Conservation (phyloP, 1,140 invertebrate genomes). For the Pemphigus obesinymphae region DNA sequence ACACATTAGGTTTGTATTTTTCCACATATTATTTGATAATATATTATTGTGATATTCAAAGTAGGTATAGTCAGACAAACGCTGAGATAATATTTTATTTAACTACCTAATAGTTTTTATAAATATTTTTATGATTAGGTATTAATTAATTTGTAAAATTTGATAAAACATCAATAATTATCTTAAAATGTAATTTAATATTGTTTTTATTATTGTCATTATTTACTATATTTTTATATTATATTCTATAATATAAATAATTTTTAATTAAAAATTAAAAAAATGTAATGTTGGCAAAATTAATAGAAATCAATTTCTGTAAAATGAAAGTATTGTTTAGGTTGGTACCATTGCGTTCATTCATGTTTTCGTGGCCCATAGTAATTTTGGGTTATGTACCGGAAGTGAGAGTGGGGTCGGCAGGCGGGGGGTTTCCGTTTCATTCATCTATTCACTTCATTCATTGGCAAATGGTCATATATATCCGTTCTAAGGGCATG, state of each 20-base stretch:
- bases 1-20: slow-evolving; percentile 5
- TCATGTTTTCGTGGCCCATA: slow-evolving; percentile 42
- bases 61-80: no score
- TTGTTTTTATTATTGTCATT: background rate
- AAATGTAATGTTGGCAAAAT: slow-evolving; percentile 32
- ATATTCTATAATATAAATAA: background rate
- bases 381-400: slow-evolving; percentile 42
- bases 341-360: slow-evolving; percentile 37
- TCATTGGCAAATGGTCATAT: slow-evolving; percentile 41
- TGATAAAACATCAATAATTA: background rate
- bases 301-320: slow-evolving; percentile 26
- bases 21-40: background rate
- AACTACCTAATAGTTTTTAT: background rate
- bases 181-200: background rate
- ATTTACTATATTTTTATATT: background rate
- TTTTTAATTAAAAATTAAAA: background rate
- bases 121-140: background rate
- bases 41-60: background rate
- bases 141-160: background rate
- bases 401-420: slow-evolving; percentile 40
- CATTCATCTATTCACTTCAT: slow-evolving; percentile 42
- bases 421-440: slow-evolving; percentile 40
- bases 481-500: slow-evolving; percentile 42
- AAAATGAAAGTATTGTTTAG: slow-evolving; percentile 26
- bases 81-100: background rate